These are phyloP conservation scores for Collichthys lucidus DNA, from an alignment of 2,113 vertebrate species.

Conservation along the genomic window DNA sequence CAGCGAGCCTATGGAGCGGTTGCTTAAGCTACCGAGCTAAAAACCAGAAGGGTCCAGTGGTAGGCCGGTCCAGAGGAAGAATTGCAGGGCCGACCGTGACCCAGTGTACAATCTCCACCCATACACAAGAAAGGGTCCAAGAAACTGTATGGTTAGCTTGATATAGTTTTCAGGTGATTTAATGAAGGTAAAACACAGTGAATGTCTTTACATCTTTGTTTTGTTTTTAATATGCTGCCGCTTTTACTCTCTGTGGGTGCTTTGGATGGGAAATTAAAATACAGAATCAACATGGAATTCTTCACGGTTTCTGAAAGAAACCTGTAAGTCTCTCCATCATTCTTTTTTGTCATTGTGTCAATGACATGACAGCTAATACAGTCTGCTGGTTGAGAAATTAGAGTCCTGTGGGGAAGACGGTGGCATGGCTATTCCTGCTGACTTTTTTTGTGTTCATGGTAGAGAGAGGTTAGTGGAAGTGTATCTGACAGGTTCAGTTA, in stretches of 20 bases:
- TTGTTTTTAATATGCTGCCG: no score
- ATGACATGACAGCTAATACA: constrained; percentile 32
- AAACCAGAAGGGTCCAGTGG: no score
- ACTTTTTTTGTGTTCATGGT: neutral
- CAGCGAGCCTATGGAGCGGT: no score
- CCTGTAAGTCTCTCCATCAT: neutral
- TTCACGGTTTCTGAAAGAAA: neutral
- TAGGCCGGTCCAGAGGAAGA: no score
- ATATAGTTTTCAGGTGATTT: no score
- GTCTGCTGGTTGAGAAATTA: constrained; percentile 20
- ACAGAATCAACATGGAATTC: neutral
- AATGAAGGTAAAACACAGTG: no score
- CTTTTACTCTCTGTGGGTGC: constrained; percentile 10
- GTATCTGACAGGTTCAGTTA: constrained; percentile 10
- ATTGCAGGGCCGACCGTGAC: no score
- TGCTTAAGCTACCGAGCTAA: no score
- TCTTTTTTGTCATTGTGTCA: neutral
- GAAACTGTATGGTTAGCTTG: no score
- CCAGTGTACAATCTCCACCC: no score
- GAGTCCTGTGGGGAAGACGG: neutral
- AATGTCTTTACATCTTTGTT: no score
- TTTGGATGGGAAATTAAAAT: neutral
- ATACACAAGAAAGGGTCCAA: no score
- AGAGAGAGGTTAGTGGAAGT: neutral
- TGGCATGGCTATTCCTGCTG: neutral